phyloP scores from a whole-genome alignment of 2,113 vertebrate species.

The Tor tambroides region DNA sequence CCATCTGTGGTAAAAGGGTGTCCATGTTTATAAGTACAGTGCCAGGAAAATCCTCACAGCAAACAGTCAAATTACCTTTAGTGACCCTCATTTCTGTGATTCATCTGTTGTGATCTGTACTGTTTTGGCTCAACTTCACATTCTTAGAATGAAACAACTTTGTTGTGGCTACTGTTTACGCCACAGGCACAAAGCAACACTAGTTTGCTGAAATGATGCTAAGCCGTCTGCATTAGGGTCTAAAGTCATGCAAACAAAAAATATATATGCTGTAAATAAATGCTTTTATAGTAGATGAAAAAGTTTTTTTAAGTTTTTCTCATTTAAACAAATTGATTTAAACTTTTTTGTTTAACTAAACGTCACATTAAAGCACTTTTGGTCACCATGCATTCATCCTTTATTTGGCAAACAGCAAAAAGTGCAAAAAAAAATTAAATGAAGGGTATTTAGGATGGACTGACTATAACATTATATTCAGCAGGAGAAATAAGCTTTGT shows the following conservation, averaged over 20 bases:
- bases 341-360: neutral
- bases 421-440: neutral
- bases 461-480: neutral
- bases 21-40: neutral
- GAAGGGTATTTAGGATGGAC: neutral
- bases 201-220: neutral
- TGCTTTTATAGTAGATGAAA: neutral
- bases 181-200: constrained; percentile 5
- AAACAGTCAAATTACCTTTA: neutral
- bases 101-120: neutral
- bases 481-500: neutral
- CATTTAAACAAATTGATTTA: neutral
- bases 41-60: neutral
- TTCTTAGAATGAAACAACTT: neutral
- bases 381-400: neutral
- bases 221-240: neutral
- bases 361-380: neutral
- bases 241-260: no score
- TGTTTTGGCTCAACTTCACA: neutral
- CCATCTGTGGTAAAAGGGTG: neutral
- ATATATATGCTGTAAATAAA: neutral
- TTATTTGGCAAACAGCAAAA: neutral
- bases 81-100: neutral
- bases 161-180: neutral
- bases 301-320: no score